Evolutionary conservation across 2,888 invertebrate species (phyloP), one percentile per base, ranked within the genome.

Genomic region (Plemyria rubiginata): DNA sequence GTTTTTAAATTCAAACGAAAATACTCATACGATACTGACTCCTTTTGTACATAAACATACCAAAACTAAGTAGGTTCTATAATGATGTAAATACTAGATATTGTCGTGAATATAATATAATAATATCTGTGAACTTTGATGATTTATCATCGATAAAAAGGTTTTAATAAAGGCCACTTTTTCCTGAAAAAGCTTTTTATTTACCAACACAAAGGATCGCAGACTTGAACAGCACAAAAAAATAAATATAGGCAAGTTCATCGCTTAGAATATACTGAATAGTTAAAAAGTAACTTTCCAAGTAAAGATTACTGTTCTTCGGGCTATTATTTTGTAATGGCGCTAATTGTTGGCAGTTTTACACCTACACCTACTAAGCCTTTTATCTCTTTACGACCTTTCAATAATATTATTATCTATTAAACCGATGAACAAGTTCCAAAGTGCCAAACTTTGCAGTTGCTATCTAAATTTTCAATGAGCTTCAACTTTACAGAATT

Each of bases 141-240:
- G 79, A 78, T 72, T 70, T 73, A 69, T 81, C 81, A 81, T 77
- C 81, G 68, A 72, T 76, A 77, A 78, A 72, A 76, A 78, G 86
- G 84, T 86, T 89, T 87, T 82, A 90, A 83, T 88, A 89, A 88
- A 89, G 81, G 83, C 85, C 85, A 85, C 82, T 87, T 87, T 69
- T 88, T 86, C 86, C 82, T 81, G 84, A 79, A 73, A 13, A 12
- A 1, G 16, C 7, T 54, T 53, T 22, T 22, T 22, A 2, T 1
- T 22, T 22, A 22, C 22, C 22, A 22, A 22, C 22, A 3, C 22
- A 22, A 3, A 22, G 3, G 22, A 2, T n/a, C n/a, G n/a, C n/a
- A n/a, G n/a, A n/a, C n/a, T n/a, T n/a, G n/a, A n/a, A n/a, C n/a
- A n/a, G n/a, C n/a, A n/a, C 22, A 22, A 22, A 22, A 22, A 22